Conservation (phyloP, 2,888 invertebrate species). For the Scelioninae gen. 2 region DNA sequence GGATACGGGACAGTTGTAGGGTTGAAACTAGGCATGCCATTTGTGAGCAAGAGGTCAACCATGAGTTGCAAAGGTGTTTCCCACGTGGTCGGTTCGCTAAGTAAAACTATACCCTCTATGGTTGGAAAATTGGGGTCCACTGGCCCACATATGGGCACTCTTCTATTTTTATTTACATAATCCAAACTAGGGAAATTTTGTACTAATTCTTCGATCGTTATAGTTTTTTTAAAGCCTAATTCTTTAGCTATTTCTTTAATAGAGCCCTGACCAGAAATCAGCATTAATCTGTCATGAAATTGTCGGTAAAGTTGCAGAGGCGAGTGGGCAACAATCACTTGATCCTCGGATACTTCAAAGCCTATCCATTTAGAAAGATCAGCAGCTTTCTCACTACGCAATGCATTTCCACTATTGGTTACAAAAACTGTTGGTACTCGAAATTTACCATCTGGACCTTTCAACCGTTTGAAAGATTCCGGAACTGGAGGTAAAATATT, state of each 20-base stretch:
- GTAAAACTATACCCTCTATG: constrained; percentile 79
- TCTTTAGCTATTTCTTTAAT: constrained; percentile 77
- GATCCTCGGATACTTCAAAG: constrained; percentile 77
- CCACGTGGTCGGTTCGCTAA: constrained; percentile 82
- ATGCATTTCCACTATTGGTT: constrained; percentile 81
- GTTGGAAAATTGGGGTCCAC: constrained; percentile 77
- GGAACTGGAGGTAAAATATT: constrained; percentile 78
- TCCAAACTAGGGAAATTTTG: constrained; percentile 79
- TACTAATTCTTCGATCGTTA: constrained; percentile 78
- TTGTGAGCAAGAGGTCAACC: constrained; percentile 79
- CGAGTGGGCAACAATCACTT: constrained; percentile 82
- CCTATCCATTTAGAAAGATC: constrained; percentile 79
- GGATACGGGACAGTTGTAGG: constrained; percentile 76
- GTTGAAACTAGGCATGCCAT: constrained; percentile 76
- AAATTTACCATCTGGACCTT: constrained; percentile 77
- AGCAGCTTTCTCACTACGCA: constrained; percentile 78
- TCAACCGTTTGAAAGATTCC: constrained; percentile 78
- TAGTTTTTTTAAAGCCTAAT: constrained; percentile 79
- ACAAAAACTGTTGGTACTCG: constrained; percentile 80
- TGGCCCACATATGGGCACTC: constrained; percentile 74
- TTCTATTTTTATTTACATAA: constrained; percentile 75
- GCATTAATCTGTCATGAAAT: constrained; percentile 79
- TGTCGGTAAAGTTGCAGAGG: constrained; percentile 79
- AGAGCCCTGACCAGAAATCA: constrained; percentile 79
- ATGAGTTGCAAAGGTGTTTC: constrained; percentile 81